Evolutionary conservation across 2,888 invertebrate species (phyloP).

Genomic region (Thelaira solivaga): DNA sequence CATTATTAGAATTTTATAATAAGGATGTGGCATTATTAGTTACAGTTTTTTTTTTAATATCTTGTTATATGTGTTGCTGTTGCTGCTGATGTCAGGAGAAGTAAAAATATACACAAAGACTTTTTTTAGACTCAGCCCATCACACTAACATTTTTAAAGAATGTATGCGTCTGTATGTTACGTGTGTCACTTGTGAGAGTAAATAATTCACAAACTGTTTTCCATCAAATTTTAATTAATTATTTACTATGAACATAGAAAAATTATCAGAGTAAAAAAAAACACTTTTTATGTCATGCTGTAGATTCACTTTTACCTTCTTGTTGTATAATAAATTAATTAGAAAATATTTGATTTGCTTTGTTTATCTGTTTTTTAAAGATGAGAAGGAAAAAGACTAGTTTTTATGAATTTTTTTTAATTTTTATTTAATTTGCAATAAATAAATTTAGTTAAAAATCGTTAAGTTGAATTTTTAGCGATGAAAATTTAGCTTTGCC

Average conservation of each 20-base stretch:
- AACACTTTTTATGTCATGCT: slow-evolving; percentile 17
- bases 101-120: slow-evolving; percentile 63
- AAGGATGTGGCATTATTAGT: slow-evolving; percentile 65
- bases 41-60: slow-evolving; percentile 48
- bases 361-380: not conserved
- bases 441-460: too few relatives aligned
- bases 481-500: too few relatives aligned
- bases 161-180: slow-evolving; percentile 28
- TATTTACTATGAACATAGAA: slow-evolving; percentile 70
- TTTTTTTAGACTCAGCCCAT: slow-evolving; percentile 26
- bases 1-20: slow-evolving; percentile 61
- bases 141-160: slow-evolving; percentile 2
- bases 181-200: slow-evolving; percentile 64
- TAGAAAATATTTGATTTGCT: slow-evolving; percentile 38
- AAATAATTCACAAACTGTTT: slow-evolving; percentile 75
- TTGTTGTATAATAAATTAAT: slow-evolving; percentile 47
- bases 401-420: too few relatives aligned
- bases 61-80: not conserved
- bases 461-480: too few relatives aligned
- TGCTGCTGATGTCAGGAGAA: slow-evolving; percentile 43
- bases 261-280: slow-evolving; percentile 58
- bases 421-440: too few relatives aligned
- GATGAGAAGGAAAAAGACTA: not conserved
- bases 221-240: slow-evolving; percentile 77
- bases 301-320: slow-evolving; percentile 9